Base-by-base conservation (phyloP, 2,888 invertebrate species). In the Hydrotaea cyrtoneurina region DNA sequence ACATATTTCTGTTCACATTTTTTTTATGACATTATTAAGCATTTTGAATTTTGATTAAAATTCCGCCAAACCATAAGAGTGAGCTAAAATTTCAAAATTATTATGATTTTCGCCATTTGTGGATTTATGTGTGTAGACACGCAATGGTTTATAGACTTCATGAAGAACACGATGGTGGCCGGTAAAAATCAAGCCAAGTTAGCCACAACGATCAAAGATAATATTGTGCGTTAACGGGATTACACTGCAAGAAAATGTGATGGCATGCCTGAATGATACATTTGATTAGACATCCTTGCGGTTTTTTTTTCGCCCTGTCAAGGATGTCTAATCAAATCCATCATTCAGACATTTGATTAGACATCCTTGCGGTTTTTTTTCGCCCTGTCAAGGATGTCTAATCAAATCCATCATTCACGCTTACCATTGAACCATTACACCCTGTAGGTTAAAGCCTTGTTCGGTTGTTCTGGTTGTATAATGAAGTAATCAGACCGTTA, bases 21-120 rank as follows among this genome's bases (percentile, higher is more conserved):
- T 83, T 80, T 83, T 78, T 84, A 78, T 84, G 80, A 84, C 83
- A 85, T 80, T 85, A 77, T 82, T 85, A 82, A 74, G n/a, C 85
- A 73, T 79, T 81, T 76, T 85, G 73, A 82, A 82, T 82, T 82
- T 78, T 31, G 80, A 69, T 46, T 69, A 83, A 84, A 80, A 85
- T 80, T 76, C 77, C 79, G 64, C 36, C 36, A 69, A 74, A 57
- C 82, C 85, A 82, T 81, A 81, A 77, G 64, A 57, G 76, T 39
- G 10, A 74, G 57, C 66, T 77, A 72, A 77, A 78, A 82, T 74
- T 43, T 73, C 43, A 46, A 82, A 79, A 82, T 82, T 77, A 79
- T 85, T 82, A 82, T 79, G 73, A 79, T 85, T 85, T 79, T 26
- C 76, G 13, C 74, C 79, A 82, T 77, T 82, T 79, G 85, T 80